Evolutionary conservation across 2,113 vertebrate genomes (phyloP).

Genomic region (Callaeas wilsoni): DNA sequence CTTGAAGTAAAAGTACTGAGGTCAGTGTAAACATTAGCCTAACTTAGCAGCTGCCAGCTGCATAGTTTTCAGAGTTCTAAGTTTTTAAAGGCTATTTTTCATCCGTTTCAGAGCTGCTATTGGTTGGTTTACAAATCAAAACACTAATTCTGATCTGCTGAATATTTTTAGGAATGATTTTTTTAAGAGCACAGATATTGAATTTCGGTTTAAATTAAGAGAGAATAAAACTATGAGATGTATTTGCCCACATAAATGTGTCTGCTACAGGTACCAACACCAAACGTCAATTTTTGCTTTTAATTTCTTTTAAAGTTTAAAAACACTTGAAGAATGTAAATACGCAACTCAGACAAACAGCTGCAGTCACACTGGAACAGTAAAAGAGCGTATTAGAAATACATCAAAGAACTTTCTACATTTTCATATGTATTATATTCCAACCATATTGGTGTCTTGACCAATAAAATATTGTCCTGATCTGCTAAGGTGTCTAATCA

Average conservation of each 20-base stretch:
- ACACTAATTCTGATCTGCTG: constrained; percentile 29
- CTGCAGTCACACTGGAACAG: background rate
- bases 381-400: background rate
- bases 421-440: background rate
- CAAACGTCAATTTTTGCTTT: background rate
- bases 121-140: constrained; percentile 60
- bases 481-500: background rate
- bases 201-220: background rate
- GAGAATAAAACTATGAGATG: background rate
- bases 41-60: constrained; percentile 63
- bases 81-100: constrained; percentile 64
- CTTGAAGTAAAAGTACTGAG: constrained; percentile 63
- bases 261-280: background rate
- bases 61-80: constrained; percentile 59
- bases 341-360: background rate
- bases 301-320: background rate
- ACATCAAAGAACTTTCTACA: background rate
- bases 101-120: constrained; percentile 44
- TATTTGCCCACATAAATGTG: background rate
- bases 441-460: background rate
- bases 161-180: constrained; percentile 9
- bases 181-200: background rate
- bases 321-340: background rate
- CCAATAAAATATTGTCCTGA: background rate
- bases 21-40: constrained; percentile 74